Percentiles rank a stretch among this genome's conserved stretches.
Evolutionary conservation across 2,113 vertebrate species (phyloP).

Genomic region (Anhinga rufa): DNA sequence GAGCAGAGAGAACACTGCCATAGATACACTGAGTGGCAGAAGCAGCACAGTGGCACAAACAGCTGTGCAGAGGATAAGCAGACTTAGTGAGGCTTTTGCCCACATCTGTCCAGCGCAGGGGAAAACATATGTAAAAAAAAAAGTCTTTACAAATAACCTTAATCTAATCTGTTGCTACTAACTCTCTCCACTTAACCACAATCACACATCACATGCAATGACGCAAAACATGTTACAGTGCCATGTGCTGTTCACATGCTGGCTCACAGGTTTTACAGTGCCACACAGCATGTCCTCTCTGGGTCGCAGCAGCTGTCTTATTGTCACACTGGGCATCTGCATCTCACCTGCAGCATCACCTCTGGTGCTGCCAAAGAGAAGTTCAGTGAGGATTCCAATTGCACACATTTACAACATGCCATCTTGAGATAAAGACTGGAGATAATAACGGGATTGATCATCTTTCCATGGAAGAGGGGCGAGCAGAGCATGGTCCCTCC

Average conservation of each 20-base stretch:
- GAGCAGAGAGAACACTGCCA: background rate
- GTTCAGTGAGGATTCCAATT: background rate
- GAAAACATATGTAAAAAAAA: background rate
- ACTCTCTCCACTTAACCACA: background rate
- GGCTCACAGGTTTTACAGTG: background rate
- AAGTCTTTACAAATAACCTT: background rate
- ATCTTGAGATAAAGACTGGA: background rate
- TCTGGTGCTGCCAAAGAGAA: background rate
- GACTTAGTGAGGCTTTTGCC: background rate
- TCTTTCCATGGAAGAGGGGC: background rate
- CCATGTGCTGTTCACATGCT: accelerated
- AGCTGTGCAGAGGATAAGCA: background rate
- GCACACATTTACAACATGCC: background rate
- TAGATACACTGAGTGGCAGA: background rate
- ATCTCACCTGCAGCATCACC: background rate
- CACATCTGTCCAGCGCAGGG: background rate
- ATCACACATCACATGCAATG: background rate
- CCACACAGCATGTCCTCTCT: background rate
- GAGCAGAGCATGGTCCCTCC: background rate
- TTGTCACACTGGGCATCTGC: background rate
- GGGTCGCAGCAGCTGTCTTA: background rate
- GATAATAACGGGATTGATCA: background rate
- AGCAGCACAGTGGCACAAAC: background rate
- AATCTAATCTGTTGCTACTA: background rate
- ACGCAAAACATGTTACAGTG: background rate